Evolutionary conservation across 2,113 vertebrate genomes (phyloP).

Genomic region (Miniopterus natalensis): DNA sequence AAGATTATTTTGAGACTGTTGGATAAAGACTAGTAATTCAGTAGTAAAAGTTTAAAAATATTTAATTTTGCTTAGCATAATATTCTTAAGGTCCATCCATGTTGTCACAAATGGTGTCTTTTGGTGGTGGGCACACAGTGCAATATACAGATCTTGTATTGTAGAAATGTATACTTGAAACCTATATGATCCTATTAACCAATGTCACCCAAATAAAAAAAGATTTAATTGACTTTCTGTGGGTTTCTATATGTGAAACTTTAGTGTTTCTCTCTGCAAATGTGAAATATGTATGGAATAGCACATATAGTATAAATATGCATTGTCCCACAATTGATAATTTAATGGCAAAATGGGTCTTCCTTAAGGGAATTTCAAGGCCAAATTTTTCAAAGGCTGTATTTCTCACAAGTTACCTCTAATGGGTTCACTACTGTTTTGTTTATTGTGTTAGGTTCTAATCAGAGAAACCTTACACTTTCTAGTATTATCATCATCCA

Average conservation of each 20-base stretch:
- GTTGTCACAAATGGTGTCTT: too few species aligned
- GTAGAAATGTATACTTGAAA: too few species aligned
- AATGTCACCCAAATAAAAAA: neutral
- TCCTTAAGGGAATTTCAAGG: conserved; percentile 16
- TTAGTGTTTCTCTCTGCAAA: neutral
- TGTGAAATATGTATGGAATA: neutral
- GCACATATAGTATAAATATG: neutral
- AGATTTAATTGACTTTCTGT: conserved; percentile 13
- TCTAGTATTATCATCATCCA: neutral
- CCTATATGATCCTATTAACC: too few species aligned
- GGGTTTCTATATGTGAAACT: conserved; percentile 12
- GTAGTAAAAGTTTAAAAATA: conserved; percentile 37
- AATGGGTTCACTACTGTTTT: neutral
- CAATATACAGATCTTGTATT: too few species aligned
- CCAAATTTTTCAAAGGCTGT: conserved; percentile 24
- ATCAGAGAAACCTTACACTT: neutral
- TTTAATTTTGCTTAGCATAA: neutral
- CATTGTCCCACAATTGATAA: neutral
- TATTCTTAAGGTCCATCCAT: too few species aligned
- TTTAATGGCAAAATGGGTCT: conserved; percentile 8
- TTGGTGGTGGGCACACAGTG: too few species aligned
- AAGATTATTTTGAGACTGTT: neutral
- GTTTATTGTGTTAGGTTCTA: neutral
- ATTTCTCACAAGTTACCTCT: conserved; percentile 42
- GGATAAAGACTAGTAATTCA: conserved; percentile 31